phyloP scores from a whole-genome alignment of 2,113 vertebrate genomes.

The Bombycilla garrulus region DNA sequence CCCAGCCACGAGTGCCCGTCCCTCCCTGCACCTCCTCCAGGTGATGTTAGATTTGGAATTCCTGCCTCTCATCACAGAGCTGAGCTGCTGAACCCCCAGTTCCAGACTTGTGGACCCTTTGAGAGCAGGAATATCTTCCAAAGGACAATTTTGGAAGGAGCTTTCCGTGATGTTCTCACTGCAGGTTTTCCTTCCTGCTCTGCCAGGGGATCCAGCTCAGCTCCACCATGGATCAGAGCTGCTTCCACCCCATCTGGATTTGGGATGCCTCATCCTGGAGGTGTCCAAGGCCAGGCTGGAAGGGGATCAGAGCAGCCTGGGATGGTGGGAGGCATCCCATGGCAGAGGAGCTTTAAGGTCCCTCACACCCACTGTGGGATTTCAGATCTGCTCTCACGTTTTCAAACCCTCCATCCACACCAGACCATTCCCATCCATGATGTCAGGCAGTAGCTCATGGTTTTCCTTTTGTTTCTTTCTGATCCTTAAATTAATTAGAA shows the following conservation, averaged over 20 bases:
- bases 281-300: background rate
- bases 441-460: accelerated
- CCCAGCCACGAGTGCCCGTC: accelerated
- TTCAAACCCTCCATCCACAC: accelerated
- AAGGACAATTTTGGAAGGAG: background rate
- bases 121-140: accelerated
- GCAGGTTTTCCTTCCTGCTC: background rate
- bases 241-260: background rate
- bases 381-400: background rate
- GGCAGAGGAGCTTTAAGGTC: background rate
- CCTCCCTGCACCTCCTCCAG: background rate
- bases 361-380: background rate
- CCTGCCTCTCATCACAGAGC: background rate
- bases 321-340: background rate
- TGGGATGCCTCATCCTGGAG: background rate
- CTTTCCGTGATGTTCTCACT: background rate
- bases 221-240: background rate
- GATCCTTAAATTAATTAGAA: background rate
- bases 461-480: background rate
- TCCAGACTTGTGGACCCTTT: background rate
- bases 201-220: background rate
- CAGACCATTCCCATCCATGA: background rate
- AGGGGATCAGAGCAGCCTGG: background rate
- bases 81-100: background rate
- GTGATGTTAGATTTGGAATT: accelerated